Conservation (phyloP, 2,797 vertebrate species). For the Neostethus bicornis region DNA sequence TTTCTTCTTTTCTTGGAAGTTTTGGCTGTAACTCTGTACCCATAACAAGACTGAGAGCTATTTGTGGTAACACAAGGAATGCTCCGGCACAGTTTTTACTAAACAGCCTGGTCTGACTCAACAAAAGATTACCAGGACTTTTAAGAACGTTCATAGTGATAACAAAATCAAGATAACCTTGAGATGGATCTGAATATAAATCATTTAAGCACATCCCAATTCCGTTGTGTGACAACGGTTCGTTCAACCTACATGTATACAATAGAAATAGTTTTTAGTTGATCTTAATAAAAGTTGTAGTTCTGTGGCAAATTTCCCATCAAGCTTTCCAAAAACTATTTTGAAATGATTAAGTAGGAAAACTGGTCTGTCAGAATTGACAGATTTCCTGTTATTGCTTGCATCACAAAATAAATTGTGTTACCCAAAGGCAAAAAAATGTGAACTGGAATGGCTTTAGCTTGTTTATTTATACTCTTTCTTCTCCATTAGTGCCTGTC, state of each 20-base stretch:
- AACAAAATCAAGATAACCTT: neutral
- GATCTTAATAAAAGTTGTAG: neutral
- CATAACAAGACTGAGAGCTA: neutral
- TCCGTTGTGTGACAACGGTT: neutral
- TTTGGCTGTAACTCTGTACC: conserved; percentile 15
- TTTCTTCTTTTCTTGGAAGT: conserved; percentile 4
- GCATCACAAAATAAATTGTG: neutral
- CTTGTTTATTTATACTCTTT: neutral
- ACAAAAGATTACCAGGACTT: neutral
- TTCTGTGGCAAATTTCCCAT: neutral
- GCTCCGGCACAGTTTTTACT: neutral
- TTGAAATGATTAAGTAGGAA: neutral
- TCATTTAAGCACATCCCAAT: too few species aligned
- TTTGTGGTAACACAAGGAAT: conserved; percentile 2
- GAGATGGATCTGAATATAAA: neutral
- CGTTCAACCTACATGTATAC: neutral
- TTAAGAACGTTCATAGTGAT: neutral
- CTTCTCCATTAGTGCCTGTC: too few species aligned
- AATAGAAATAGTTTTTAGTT: too few species aligned
- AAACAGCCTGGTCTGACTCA: neutral
- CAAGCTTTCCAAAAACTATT: neutral
- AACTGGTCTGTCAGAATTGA: neutral
- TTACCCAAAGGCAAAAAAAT: neutral
- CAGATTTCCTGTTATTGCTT: neutral
- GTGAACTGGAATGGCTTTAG: neutral